Evolutionary conservation across 2,113 vertebrate genomes (phyloP).

Genomic region (Oreocharis arfaki): DNA sequence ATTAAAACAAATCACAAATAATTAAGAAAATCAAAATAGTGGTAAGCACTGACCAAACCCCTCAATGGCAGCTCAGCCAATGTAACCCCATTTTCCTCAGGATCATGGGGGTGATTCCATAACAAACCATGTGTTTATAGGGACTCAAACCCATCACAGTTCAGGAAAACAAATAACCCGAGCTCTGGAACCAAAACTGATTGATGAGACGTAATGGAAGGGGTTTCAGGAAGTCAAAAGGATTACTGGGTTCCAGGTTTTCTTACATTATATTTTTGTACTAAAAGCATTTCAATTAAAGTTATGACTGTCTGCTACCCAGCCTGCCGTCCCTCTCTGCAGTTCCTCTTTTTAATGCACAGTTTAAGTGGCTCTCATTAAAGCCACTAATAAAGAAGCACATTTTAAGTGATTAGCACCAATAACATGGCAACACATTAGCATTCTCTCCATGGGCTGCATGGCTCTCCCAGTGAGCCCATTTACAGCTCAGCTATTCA

Average conservation of each 20-base stretch:
- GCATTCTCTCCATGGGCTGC: conserved; percentile 50
- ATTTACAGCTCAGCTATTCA: conserved; percentile 59
- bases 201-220: background rate
- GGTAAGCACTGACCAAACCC: background rate
- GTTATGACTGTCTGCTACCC: conserved; percentile 64
- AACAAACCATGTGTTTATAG: background rate
- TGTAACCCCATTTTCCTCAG: background rate
- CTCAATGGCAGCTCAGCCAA: background rate
- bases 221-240: conserved; percentile 25
- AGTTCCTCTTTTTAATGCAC: conserved; percentile 72
- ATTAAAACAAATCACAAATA: background rate
- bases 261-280: background rate
- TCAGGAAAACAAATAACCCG: background rate
- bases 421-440: conserved; percentile 66
- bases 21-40: background rate
- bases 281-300: conserved; percentile 73
- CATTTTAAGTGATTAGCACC: conserved; percentile 75
- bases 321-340: conserved; percentile 39
- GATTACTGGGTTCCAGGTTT: conserved; percentile 22
- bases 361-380: conserved; percentile 76
- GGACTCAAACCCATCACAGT: background rate
- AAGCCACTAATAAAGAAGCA: conserved; percentile 72
- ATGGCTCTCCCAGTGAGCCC: conserved; percentile 60
- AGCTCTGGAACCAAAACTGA: background rate
- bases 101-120: background rate